Base-by-base conservation (phyloP, 1,140 invertebrate species). In the Brachystomella parvula region DNA sequence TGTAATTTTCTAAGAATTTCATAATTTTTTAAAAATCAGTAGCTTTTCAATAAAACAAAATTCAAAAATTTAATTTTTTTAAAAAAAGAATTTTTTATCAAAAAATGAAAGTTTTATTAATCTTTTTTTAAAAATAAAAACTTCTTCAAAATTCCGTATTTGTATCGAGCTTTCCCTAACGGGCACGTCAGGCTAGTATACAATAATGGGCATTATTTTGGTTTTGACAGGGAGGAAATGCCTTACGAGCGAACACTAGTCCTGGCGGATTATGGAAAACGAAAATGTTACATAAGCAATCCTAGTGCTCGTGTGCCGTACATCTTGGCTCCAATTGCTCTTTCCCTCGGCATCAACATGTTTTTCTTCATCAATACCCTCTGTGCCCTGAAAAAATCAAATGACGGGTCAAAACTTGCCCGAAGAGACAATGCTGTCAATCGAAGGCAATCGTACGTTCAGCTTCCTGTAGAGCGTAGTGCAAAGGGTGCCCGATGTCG, bases 271-370 rank as follows among this genome's bases (percentile, higher is more conserved):
- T 53, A 53, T 26, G 49, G 15, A 24, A 53, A 53, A 24, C 49
- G 49, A 24, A 53, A 53, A 24, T 53, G 49, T 26, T 53, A 53
- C 49, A 6, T 53, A 6, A 53, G 49, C 49, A 53, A 53, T 53
- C 49, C 49, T 19, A 3, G 24, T 26, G 49, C 49, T 15, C 49
- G 49, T 6, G 12, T 53, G 9, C 49, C 49, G 12, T 53, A 53
- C 49, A 24, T 53, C 12, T 17, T 24, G 6, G 49, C 12, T 6
- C 49, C 49, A 6, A 53, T 53, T 9, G 24, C 49, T 6, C 12
- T 26, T 6, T 15, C 24, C 49, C 21, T 53, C 9, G 6, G 6
- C 12, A 24, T 53, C 49, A 53, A 53, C 49, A 15, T 53, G 12
- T 53, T 53, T 26, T 53, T 53, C 24, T 53, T 53, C 24, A 24